These are phyloP conservation scores for Limonius californicus DNA, from an alignment of 1,140 invertebrate genomes.

Conservation along the genomic window DNA sequence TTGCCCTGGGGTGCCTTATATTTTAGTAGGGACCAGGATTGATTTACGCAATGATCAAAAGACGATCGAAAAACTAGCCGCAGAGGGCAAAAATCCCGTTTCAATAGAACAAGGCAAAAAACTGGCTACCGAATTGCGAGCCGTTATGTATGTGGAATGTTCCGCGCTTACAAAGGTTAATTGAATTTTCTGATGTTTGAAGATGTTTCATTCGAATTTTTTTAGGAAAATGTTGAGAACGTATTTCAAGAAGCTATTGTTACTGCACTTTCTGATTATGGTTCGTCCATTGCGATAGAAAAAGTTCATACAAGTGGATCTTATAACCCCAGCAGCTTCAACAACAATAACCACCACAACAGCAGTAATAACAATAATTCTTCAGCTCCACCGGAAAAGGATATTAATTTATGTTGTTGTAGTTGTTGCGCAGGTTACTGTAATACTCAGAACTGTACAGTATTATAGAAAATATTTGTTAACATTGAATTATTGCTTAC, in stretches of 20 bases:
- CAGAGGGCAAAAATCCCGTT: slow-evolving; percentile 98
- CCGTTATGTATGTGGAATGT: slow-evolving; percentile 99
- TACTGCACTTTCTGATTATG: slow-evolving; percentile 70
- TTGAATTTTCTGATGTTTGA: slow-evolving; percentile 1
- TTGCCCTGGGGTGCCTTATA: slow-evolving; percentile 97
- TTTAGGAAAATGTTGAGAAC: slow-evolving; percentile 73
- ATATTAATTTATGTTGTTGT: no score
- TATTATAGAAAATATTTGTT: neutral
- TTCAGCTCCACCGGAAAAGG: no score
- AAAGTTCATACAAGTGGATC: no score
- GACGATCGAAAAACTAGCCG: slow-evolving; percentile 97
- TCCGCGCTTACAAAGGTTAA: slow-evolving; percentile 96
- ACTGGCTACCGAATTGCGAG: slow-evolving; percentile 97
- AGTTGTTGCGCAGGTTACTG: no score
- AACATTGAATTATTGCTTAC: neutral
- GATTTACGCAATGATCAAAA: slow-evolving; percentile 95
- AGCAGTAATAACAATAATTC: no score
- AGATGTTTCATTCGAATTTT: neutral
- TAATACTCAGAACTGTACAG: no score
- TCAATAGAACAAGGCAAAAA: slow-evolving; percentile 94
- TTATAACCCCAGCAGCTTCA: no score
- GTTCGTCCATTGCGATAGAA: no score
- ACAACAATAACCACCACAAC: no score
- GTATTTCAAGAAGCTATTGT: slow-evolving; percentile 99
- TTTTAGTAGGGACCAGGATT: slow-evolving; percentile 97